Base-by-base conservation (phyloP, 1,140 invertebrate species). In the Hyphantria cunea region DNA sequence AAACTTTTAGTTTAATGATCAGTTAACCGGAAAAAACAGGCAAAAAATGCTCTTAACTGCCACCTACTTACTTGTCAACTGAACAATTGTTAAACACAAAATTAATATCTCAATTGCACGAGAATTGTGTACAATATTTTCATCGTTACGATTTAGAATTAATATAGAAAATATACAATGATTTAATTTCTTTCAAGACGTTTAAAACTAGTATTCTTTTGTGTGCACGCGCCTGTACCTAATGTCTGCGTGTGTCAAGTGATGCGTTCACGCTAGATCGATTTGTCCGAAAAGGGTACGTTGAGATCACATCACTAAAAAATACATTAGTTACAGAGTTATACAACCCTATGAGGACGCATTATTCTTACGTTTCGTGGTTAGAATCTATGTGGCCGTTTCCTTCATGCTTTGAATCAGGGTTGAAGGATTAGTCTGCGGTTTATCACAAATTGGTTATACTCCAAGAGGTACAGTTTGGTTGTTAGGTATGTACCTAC, bases 251-350 rank as follows among this genome's bases (percentile, higher is more conserved):
- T 39, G 37, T n/a, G 9, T 10, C 37, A 10, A 58, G 55, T 34
- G 55, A 58, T 58, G 55, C 44, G 55, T 58, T 58, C 55, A 58
- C 45, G 55, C 32, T 25, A 58, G 55, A 58, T 58, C 55, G 55
- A 58, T 58, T 58, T 58, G 15, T 37, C 31, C 55, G 55, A 33
- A 39, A 58, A 58, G 45, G 55, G 55, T 58, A 49, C 8, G n/a
- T 42, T 33, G 33, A 49, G 41, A 58, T 49, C 55, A 49, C 45
- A 13, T 49, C 34, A 37, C 53, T 58, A 49, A 58, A 58, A 58
- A 58, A 58, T 31, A 10, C 55, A 10, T 39, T 58, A 58, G 55
- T 49, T 32, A 45, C 45, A 44, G 42, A 37, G 25, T 32, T 33
- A 9, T 58, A 45, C 55, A 58, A 58, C 55, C 55, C 55, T 49